Conservation (phyloP, 2,888 invertebrate genomes). For the Cheilosia soror region DNA sequence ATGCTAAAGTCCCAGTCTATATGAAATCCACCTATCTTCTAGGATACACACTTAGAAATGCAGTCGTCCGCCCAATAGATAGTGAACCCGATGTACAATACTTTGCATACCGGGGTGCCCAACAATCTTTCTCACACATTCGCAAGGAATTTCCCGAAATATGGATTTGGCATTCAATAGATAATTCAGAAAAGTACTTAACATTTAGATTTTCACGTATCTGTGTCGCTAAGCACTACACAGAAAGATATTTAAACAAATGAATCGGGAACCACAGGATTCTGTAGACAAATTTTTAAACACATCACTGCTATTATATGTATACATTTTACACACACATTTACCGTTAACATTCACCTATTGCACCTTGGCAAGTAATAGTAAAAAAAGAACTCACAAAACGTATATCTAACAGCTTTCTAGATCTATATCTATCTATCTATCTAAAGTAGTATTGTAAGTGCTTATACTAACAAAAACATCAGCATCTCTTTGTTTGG, state of each 20-base stretch:
- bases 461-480: conserved; percentile 47
- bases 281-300: neutral
- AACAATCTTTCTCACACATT: conserved; percentile 76
- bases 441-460: neutral
- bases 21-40: neutral
- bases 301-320: conserved; percentile 2
- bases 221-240: conserved; percentile 20
- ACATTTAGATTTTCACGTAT: neutral
- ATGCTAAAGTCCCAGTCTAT: neutral
- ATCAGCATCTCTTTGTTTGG: conserved; percentile 36
- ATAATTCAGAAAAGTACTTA: conserved; percentile 77
- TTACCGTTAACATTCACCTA: conserved; percentile 6
- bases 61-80: neutral
- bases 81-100: neutral
- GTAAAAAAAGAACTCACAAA: neutral
- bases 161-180: conserved; percentile 87
- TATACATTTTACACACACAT: neutral
- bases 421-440: neutral
- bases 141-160: conserved; percentile 88
- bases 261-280: conserved; percentile 3
- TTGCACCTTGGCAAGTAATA: conserved; percentile 23
- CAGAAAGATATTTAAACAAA: neutral
- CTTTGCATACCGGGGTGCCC: neutral
- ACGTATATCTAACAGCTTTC: neutral
- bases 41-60: conserved; percentile 38